Conservation (phyloP, 2,888 invertebrate genomes). For the Odontocolon sp. region DNA sequence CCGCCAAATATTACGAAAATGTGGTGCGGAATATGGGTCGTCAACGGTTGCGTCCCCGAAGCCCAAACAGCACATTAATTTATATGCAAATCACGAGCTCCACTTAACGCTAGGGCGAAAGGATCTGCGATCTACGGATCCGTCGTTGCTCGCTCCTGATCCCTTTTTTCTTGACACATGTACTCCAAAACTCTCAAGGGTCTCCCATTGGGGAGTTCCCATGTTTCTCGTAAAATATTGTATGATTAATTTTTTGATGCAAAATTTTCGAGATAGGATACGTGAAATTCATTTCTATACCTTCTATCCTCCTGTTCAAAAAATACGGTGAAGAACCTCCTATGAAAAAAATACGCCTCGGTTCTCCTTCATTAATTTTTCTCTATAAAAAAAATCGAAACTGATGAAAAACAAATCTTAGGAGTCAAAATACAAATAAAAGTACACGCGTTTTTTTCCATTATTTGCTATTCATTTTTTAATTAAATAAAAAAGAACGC, state of each 20-base stretch:
- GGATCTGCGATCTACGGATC: slow-evolving; percentile 28
- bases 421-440: too few species aligned
- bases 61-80: slow-evolving; percentile 41
- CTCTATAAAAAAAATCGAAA: too few species aligned
- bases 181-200: background rate
- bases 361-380: background rate
- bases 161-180: slow-evolving; percentile 15
- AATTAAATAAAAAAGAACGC: background rate
- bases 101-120: slow-evolving; percentile 37
- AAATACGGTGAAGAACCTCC: too few species aligned
- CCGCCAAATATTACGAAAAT: slow-evolving; percentile 21
- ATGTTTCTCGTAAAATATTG: slow-evolving; percentile 7
- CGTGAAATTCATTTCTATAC: too few species aligned
- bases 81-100: slow-evolving; percentile 53
- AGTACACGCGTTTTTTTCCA: too few species aligned
- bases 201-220: background rate
- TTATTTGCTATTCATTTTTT: background rate
- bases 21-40: background rate
- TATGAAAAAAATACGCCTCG: background rate
- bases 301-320: too few species aligned
- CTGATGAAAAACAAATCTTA: too few species aligned
- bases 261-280: too few species aligned
- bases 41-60: slow-evolving; percentile 12
- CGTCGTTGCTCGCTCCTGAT: background rate
- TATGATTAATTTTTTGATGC: background rate